Evolutionary conservation across 1,140 invertebrate genomes (phyloP).

Genomic region (Parasteatoda tepidariorum): DNA sequence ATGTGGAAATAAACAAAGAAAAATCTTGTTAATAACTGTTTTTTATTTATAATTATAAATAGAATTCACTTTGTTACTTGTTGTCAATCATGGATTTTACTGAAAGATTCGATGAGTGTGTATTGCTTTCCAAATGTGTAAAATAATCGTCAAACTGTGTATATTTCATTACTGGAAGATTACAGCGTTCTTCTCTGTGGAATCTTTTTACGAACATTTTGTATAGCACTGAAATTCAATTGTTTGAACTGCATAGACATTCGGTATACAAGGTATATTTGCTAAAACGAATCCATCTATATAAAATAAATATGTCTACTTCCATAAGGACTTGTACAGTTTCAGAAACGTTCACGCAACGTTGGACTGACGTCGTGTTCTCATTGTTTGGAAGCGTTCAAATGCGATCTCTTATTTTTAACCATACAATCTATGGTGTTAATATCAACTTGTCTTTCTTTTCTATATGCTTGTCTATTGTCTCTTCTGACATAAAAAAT

Average conservation of each 20-base stretch:
- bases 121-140: background rate
- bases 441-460: constrained; percentile 3
- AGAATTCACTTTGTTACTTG: constrained; percentile 1
- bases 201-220: constrained; percentile 27
- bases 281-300: constrained; percentile 24
- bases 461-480: constrained; percentile 13
- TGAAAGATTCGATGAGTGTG: background rate
- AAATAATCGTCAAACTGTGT: background rate
- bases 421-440: background rate
- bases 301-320: constrained; percentile 10
- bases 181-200: constrained; percentile 5
- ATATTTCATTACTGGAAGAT: constrained; percentile 22
- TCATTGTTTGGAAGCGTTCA: background rate
- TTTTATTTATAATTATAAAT: background rate
- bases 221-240: constrained; percentile 29
- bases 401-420: background rate
- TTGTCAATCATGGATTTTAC: background rate
- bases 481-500: constrained; percentile 27
- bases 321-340: background rate
- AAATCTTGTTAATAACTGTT: constrained; percentile 27
- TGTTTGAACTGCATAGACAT: constrained; percentile 11
- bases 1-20: background rate
- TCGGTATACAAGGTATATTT: constrained; percentile 57
- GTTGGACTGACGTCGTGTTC: background rate
- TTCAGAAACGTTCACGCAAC: background rate